Base-by-base conservation (phyloP, 2,797 vertebrate species). In the Avahi laniger region DNA sequence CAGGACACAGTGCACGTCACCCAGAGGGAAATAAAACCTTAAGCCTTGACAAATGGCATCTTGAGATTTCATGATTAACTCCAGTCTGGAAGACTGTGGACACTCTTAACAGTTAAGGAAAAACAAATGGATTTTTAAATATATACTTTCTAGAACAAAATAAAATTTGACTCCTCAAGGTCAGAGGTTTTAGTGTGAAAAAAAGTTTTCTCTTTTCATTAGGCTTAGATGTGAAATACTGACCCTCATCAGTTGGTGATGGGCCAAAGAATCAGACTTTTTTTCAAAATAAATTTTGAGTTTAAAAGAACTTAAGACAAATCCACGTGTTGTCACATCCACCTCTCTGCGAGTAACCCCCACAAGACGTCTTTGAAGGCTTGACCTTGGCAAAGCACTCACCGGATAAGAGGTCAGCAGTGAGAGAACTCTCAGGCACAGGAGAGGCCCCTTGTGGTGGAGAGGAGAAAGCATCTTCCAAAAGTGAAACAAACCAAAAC, bases 401-500 rank as follows among this genome's bases (percentile, higher is more conserved):
- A 98, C 98, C 98, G 70, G 99, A 99, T 97, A 99, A 98, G 94
- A 99, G 99, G 98, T 99, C 99, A 98, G 99, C 99, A 65, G 99
- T 99, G 97, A 99, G 98, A 98, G 98, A 98, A 96, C 98, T 99
- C 98, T 99, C 99, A 96, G 99, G 99, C 98, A 99, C 99, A 97
- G 99, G 99, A 98, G 99, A 99, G 96, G 99, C 99, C 98, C 99
- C 99, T 87, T 99, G 99, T 24, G 99, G 99, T 91, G 99, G 98
- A 96, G 99, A 99, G 98, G 99, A 99, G 98, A 99, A 99, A 97
- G 97, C 98, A 98, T 99, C 99, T 99, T 99, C 97, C 98, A 98
- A 98, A 98, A 98, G 98, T 96, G 97, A 98, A 98, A 98, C 98
- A 97, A 98, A 97, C 95, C 95, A 97, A 99, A 99, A 98, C 54